A percentile compares a stretch with the other conserved stretches of the same genome.
These are phyloP conservation scores for Hippocampus zosterae DNA, from an alignment of 2,113 vertebrate species.

Conservation along the genomic window DNA sequence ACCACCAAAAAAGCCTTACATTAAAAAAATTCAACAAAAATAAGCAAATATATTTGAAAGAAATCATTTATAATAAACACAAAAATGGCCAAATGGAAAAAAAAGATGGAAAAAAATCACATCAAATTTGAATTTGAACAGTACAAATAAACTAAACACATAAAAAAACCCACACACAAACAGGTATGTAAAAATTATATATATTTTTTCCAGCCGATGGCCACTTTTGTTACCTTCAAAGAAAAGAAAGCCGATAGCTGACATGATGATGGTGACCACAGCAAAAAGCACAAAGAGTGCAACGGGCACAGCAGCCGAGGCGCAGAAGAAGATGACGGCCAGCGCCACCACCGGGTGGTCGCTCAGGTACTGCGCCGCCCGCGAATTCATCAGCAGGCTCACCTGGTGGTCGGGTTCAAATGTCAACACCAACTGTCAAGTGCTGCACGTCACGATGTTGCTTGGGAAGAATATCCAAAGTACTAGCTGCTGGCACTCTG, in stretches of 20 bases:
- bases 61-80: too few relatives aligned
- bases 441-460: neutral
- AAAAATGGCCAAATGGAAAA: too few relatives aligned
- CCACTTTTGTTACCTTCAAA: conserved; percentile 76
- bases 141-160: too few relatives aligned
- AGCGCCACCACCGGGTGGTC: conserved; percentile 78
- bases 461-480: neutral
- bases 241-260: conserved; percentile 75
- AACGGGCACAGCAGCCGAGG: conserved; percentile 75
- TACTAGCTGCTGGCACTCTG: too few relatives aligned
- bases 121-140: too few relatives aligned
- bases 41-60: too few relatives aligned
- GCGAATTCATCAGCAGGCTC: conserved; percentile 75
- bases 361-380: conserved; percentile 76
- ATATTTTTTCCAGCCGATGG: too few relatives aligned
- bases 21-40: too few relatives aligned
- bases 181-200: too few relatives aligned
- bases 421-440: neutral
- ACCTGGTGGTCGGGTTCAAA: conserved; percentile 64
- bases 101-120: too few relatives aligned
- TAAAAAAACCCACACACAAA: neutral
- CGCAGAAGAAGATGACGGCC: conserved; percentile 74
- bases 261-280: conserved; percentile 69
- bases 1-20: too few relatives aligned
- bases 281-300: conserved; percentile 80